phyloP scores from a whole-genome alignment of 1,140 invertebrate genomes.

The Procambarus clarkii region DNA sequence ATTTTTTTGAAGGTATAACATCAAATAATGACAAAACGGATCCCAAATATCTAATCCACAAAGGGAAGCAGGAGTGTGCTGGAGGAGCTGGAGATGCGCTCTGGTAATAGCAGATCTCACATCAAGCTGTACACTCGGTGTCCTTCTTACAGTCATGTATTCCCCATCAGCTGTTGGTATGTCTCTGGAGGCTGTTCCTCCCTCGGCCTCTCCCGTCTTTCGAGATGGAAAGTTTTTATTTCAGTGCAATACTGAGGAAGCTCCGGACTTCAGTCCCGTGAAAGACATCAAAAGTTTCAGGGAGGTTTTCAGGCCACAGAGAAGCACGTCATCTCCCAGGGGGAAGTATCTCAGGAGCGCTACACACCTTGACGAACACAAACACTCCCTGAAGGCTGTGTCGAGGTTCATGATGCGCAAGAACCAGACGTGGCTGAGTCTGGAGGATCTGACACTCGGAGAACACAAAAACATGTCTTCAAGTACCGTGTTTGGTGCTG shows the following conservation, averaged over 20 bases:
- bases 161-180: not conserved
- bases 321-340: not conserved
- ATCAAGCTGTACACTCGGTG: no score
- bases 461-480: not conserved
- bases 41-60: not conserved
- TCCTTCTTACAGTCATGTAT: not conserved
- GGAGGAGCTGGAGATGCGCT: not conserved
- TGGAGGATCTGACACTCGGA: slow-evolving; percentile 10
- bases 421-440: slow-evolving; percentile 42
- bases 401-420: slow-evolving; percentile 43
- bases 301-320: not conserved
- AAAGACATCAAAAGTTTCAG: not conserved
- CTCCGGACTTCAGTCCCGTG: not conserved
- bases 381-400: slow-evolving; percentile 7
- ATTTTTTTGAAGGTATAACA: not conserved
- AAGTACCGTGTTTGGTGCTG: no score
- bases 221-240: slow-evolving; percentile 2
- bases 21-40: slow-evolving; percentile 50
- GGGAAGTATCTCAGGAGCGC: no score
- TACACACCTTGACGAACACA: not conserved
- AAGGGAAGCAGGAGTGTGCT: not conserved
- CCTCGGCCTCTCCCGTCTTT: not conserved
- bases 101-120: no score
- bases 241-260: slow-evolving; percentile 5
- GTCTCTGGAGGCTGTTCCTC: not conserved